These are phyloP conservation scores for Agonopterix heracliana DNA, from an alignment of 2,888 invertebrate genomes.

Conservation along the genomic window DNA sequence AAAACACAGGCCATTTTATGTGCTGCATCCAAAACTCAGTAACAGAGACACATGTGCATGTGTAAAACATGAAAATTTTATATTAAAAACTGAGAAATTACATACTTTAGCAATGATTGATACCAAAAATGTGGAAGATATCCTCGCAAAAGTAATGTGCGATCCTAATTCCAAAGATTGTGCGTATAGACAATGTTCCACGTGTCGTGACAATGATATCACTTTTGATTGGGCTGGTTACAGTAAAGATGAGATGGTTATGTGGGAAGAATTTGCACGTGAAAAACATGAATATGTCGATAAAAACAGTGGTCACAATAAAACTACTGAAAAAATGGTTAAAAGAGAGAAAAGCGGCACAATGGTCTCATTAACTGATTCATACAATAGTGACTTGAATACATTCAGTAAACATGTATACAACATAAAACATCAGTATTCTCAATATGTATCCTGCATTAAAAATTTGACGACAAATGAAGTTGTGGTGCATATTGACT, in stretches of 20 bases:
- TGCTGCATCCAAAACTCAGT: slow-evolving; percentile 13
- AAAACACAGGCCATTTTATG: slow-evolving; percentile 15
- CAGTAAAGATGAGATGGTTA: slow-evolving; percentile 5
- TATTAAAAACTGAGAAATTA: neutral
- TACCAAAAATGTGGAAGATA: too few relatives aligned
- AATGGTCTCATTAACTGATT: neutral
- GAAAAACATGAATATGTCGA: slow-evolving; percentile 2
- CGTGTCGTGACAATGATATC: slow-evolving; percentile 1
- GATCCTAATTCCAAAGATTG: too few relatives aligned
- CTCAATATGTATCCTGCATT: slow-evolving; percentile 10
- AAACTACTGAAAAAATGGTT: slow-evolving; percentile 7
- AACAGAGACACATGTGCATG: slow-evolving; percentile 16
- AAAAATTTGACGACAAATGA: slow-evolving; percentile 10
- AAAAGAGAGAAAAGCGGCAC: slow-evolving; percentile 2
- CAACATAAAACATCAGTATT: slow-evolving; percentile 10
- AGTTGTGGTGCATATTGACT: slow-evolving; percentile 20
- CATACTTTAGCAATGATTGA: slow-evolving; percentile 11
- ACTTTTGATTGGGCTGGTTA: neutral
- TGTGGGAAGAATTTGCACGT: slow-evolving; percentile 13
- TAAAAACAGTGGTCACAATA: slow-evolving; percentile 8
- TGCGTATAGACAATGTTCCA: too few relatives aligned
- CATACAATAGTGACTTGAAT: neutral
- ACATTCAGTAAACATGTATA: neutral
- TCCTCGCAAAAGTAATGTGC: too few relatives aligned
- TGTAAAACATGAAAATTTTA: slow-evolving; percentile 14